Base-by-base conservation (phyloP, 2,888 invertebrate species). In the Mesorhabditis belari region DNA sequence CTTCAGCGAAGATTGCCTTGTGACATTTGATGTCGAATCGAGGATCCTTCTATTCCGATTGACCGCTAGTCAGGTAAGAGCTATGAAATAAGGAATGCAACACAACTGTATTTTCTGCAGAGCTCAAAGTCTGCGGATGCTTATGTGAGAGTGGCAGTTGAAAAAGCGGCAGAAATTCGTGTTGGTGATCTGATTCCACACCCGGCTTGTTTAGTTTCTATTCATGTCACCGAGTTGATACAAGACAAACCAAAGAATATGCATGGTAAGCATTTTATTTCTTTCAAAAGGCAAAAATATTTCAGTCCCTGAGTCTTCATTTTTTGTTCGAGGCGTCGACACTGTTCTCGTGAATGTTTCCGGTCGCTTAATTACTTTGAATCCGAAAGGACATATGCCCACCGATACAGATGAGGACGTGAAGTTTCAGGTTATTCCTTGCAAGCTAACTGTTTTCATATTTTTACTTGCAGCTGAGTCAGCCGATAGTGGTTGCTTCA, bases 131-230 rank as follows among this genome's bases (percentile, higher is more conserved):
- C n/a, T 2, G 56, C 6, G 21, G 4, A 55, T 19, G 4, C 28
- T 4, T 55, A 24, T 5, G 25, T 62, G 12, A 57, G 69, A 60
- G 68, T 67, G 5, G 58, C 61, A 9, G 61, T 79, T 77, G 71
- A 76, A 24, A 82, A 82, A 62, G 71, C 83, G 17, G 84, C 85
- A 64, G 85, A 85, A 66, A 87, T 88, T 72, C 89, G 90, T 80
- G 88, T 95, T 66, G 89, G 90, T 55, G 91, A 90, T 69, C 86
- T 94, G 71, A 90, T 94, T 72, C 88, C 91, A 61, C 96, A 96
- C 86, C 94, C 96, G 19, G 92, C 93, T 19, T 98, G 95, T 83
- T 92, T 96, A 64, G 90, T 93, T 55, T 92, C 93, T 5, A 87
- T 94, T 17, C 89, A 92, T 25, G 85, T 98, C 69, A 93, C 95